A percentile compares a stretch with the other conserved stretches of the same genome.
phyloP scores from a whole-genome alignment of 2,888 invertebrate genomes.

The Euzetes globulus region DNA sequence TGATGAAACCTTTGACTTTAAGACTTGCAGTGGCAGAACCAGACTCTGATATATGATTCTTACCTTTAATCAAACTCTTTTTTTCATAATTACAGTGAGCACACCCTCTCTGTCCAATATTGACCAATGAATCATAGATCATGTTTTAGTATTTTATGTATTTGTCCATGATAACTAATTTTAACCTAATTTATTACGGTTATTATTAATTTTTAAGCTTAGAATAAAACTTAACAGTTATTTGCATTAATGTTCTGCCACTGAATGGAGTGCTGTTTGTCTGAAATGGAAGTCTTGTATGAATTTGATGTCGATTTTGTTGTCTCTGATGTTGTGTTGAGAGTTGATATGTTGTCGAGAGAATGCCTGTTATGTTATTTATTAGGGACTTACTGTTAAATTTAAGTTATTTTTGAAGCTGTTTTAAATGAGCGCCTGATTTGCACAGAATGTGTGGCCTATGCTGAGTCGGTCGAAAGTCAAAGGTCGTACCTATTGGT shows the following conservation, averaged over 20 bases:
- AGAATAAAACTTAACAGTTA: not conserved
- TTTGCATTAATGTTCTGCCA: slow-evolving; percentile 1
- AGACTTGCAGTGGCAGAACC: not conserved
- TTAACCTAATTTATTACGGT: no score
- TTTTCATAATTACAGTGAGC: no score
- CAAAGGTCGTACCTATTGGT: not conserved
- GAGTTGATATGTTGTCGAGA: not conserved
- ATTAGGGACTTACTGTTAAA: not conserved
- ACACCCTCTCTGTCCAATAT: not conserved
- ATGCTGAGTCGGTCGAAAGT: not conserved
- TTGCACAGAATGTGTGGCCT: not conserved
- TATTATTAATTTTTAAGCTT: no score
- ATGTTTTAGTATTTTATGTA: no score
- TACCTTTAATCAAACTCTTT: no score
- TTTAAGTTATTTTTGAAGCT: not conserved
- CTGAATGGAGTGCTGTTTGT: not conserved
- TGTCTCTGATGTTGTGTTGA: not conserved
- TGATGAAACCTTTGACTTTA: slow-evolving; percentile 4
- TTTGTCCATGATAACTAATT: no score
- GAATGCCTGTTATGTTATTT: not conserved
- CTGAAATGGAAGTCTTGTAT: not conserved
- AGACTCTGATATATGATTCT: not conserved
- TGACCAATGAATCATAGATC: not conserved
- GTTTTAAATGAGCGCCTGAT: not conserved
- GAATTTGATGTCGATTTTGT: not conserved